Evolutionary conservation across 2,888 invertebrate genomes (phyloP).

Genomic region (Siphonodentalium dalli): DNA sequence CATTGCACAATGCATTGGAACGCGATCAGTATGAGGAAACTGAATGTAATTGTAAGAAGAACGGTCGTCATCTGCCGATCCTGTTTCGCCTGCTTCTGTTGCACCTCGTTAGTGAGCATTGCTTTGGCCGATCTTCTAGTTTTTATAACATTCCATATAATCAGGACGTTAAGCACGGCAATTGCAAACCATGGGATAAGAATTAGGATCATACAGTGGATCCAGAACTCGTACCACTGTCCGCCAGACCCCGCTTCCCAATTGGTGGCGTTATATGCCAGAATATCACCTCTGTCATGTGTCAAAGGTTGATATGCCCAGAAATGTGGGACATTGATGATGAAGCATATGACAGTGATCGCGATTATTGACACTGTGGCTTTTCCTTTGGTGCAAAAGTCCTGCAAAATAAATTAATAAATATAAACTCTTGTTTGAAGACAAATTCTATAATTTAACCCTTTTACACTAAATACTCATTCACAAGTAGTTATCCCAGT

Average conservation of each 20-base stretch:
- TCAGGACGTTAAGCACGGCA: conserved; percentile 40
- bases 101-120: too few species aligned
- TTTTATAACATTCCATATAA: conserved; percentile 34
- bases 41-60: conserved; percentile 47
- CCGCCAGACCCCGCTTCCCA: conserved; percentile 37
- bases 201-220: conserved; percentile 49
- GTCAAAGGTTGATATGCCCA: conserved; percentile 32
- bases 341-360: conserved; percentile 37
- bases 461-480: too few species aligned
- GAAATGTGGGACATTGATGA: conserved; percentile 48
- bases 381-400: too few species aligned
- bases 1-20: conserved; percentile 47
- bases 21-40: conserved; percentile 41
- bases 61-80: conserved; percentile 44
- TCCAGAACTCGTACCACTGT: conserved; percentile 46
- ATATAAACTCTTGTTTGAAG: too few species aligned
- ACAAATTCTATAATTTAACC: too few species aligned
- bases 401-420: too few species aligned
- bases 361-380: too few species aligned
- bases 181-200: conserved; percentile 44
- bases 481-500: too few species aligned
- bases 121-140: conserved; percentile 35
- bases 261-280: conserved; percentile 31
- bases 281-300: conserved; percentile 19
- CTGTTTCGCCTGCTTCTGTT: conserved; percentile 31